phyloP scores from a whole-genome alignment of 1,140 invertebrate genomes.

The Pachypeltis micranthus region DNA sequence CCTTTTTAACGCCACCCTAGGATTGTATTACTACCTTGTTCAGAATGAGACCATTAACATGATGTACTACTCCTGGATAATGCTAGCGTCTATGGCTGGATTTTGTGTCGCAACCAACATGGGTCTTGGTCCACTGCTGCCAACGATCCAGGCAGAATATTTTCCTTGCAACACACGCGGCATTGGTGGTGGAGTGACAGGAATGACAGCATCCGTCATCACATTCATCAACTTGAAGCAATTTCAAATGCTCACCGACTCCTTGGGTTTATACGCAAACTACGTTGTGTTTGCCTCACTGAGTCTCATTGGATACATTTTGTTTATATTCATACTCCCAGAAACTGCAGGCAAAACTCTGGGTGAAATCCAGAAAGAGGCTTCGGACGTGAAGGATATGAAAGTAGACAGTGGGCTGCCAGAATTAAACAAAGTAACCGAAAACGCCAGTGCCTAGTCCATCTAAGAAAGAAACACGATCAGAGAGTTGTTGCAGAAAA shows the following conservation, averaged over 20 bases:
- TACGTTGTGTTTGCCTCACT: slow-evolving; percentile 16
- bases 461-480: too few species aligned
- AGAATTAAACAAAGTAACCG: too few species aligned
- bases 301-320: slow-evolving; percentile 16
- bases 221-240: slow-evolving; percentile 21
- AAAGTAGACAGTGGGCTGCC: too few species aligned
- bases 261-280: slow-evolving; percentile 17
- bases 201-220: slow-evolving; percentile 34
- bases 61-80: slow-evolving; percentile 28
- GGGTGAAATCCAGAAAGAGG: slow-evolving; percentile 21
- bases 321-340: slow-evolving; percentile 7
- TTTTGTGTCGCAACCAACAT: slow-evolving; percentile 34
- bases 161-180: slow-evolving; percentile 39
- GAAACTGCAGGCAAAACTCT: slow-evolving; percentile 22
- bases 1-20: slow-evolving; percentile 6
- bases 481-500: too few species aligned
- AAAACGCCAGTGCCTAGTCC: too few species aligned
- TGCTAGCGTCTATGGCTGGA: slow-evolving; percentile 32
- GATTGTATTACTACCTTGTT: slow-evolving; percentile 16
- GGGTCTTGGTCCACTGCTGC: slow-evolving; percentile 36
- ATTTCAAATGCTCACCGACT: slow-evolving; percentile 17
- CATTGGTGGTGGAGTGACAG: slow-evolving; percentile 34
- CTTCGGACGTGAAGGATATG: too few species aligned
- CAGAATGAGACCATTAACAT: neutral
- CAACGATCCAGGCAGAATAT: slow-evolving; percentile 37